A percentile compares a stretch with the other conserved stretches of the same genome.
These are phyloP conservation scores for Microcebus lehilahytsara DNA, from an alignment of 2,113 vertebrate species.

Conservation along the genomic window DNA sequence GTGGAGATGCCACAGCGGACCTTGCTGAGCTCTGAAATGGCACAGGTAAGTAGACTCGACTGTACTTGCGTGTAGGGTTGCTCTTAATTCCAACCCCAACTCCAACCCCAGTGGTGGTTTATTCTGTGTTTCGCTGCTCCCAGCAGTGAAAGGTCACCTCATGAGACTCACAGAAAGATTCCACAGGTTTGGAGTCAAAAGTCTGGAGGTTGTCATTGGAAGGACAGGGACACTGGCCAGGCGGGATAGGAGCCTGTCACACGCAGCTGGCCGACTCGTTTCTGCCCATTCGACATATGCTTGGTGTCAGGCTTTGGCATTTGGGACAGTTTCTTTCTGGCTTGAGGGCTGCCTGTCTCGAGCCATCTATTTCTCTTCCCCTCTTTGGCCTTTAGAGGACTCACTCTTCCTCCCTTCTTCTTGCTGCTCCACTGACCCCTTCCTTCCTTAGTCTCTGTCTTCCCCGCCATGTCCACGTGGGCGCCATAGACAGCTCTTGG, in stretches of 20 bases:
- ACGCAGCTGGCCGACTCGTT: fast-evolving
- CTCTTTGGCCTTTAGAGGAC: background rate
- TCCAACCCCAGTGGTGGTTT: background rate
- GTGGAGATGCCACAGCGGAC: background rate
- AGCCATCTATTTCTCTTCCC: background rate
- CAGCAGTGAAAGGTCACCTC: background rate
- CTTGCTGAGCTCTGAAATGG: background rate
- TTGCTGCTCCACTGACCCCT: too few species aligned
- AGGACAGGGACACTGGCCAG: background rate
- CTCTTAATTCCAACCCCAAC: background rate
- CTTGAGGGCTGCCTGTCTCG: background rate
- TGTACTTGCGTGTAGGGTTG: background rate
- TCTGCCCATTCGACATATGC: background rate
- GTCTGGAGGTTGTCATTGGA: background rate
- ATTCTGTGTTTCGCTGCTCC: background rate
- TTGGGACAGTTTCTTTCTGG: background rate
- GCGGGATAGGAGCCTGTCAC: background rate
- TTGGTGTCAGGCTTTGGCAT: background rate
- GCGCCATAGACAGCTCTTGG: background rate
- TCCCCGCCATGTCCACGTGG: background rate
- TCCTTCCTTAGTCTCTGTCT: background rate
- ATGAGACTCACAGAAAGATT: background rate
- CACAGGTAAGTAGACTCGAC: background rate
- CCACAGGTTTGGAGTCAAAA: background rate
- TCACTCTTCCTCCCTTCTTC: background rate